phyloP scores from a whole-genome alignment of 23 tunicate species.

The Trididemnum nubilum region DNA sequence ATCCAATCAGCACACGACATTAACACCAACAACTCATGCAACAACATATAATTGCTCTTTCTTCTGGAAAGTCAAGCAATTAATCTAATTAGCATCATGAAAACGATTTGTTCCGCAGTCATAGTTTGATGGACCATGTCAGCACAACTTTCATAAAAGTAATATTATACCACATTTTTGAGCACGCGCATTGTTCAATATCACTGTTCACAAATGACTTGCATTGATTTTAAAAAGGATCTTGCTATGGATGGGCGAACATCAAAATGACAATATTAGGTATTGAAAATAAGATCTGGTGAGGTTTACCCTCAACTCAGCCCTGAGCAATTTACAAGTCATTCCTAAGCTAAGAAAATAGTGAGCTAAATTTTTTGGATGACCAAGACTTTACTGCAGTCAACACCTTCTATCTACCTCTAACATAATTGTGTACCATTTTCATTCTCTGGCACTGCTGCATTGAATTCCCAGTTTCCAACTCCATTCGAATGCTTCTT shows the following conservation, averaged over 20 bases:
- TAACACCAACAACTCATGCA: not conserved
- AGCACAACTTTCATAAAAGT: not conserved
- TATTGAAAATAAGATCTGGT: not conserved
- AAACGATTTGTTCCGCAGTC: not conserved
- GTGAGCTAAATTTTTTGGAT: not conserved
- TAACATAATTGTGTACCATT: not conserved
- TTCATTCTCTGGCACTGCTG: not conserved
- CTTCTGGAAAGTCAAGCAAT: not conserved
- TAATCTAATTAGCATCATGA: not conserved
- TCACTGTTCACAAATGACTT: not conserved
- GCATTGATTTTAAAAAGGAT: not conserved
- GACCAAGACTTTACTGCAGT: not conserved
- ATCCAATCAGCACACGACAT: not conserved
- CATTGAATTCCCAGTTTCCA: not conserved
- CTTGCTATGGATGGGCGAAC: not conserved
- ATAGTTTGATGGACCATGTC: not conserved
- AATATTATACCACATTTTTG: not conserved
- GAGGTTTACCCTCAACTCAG: not conserved
- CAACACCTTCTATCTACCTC: not conserved
- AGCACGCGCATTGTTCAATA: not conserved
- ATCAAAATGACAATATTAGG: not conserved
- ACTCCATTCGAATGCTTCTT: not conserved
- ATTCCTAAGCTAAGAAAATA: not conserved
- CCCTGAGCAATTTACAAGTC: not conserved
- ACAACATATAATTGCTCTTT: not conserved